Evolutionary conservation across 2,888 invertebrate genomes (phyloP).

Genomic region (Chorisops tibialis): DNA sequence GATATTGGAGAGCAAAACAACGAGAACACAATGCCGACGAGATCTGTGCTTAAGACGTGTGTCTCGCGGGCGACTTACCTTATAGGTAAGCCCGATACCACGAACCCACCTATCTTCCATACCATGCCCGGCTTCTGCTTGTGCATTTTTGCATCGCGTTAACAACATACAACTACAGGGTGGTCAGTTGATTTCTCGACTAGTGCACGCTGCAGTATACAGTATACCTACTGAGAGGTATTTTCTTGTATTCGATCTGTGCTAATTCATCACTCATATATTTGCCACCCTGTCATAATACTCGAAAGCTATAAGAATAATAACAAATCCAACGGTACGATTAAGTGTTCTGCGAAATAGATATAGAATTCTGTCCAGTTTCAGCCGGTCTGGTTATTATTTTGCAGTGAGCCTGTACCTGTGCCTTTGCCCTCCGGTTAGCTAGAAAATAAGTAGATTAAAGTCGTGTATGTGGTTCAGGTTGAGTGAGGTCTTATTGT

Average conservation of each 20-base stretch:
- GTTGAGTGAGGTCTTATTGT: conserved; percentile 4
- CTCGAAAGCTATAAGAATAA: background rate
- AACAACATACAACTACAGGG: background rate
- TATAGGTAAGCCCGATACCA: background rate
- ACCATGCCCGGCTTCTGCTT: background rate
- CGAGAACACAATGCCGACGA: conserved; percentile 11
- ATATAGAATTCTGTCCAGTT: conserved; percentile 4
- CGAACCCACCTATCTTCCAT: background rate
- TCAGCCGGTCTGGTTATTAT: background rate
- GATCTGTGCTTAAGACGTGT: conserved; percentile 24
- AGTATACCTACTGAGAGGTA: too few species aligned
- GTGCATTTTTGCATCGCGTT: background rate
- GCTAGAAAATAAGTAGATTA: conserved; percentile 7
- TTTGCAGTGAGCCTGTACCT: background rate
- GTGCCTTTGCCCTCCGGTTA: background rate
- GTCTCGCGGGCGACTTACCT: conserved; percentile 24
- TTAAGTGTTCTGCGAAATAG: conserved; percentile 13
- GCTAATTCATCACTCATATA: background rate
- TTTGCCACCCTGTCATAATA: conserved; percentile 4
- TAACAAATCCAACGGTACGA: conserved; percentile 21
- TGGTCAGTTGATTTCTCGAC: background rate
- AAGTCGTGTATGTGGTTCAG: background rate
- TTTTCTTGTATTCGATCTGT: too few species aligned
- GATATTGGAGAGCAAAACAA: conserved; percentile 6
- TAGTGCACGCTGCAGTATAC: background rate